phyloP scores from a whole-genome alignment of 2,797 vertebrate species.

The Alfaro cultratus region DNA sequence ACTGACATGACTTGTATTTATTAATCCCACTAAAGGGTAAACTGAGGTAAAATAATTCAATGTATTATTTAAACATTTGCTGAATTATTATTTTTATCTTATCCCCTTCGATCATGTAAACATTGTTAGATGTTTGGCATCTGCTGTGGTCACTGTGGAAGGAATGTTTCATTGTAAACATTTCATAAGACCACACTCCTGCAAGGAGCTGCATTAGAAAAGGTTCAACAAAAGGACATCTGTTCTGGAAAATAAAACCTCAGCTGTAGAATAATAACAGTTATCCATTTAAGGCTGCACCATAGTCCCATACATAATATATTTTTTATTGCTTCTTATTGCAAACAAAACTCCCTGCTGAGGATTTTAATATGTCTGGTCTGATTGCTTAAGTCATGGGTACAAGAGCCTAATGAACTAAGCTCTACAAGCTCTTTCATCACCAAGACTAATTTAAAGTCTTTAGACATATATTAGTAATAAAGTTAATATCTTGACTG shows the following conservation, averaged over 20 bases:
- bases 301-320: conserved; percentile 29
- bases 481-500: conserved; percentile 27
- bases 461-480: not conserved
- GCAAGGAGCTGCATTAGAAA: conserved; percentile 10
- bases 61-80: not conserved
- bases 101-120: conserved; percentile 29
- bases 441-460: conserved; percentile 4
- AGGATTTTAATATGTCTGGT: conserved; percentile 13
- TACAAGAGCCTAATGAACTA: conserved; percentile 8
- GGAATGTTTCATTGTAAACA: conserved; percentile 59
- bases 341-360: conserved; percentile 14
- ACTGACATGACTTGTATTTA: not conserved
- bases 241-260: conserved; percentile 37
- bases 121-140: conserved; percentile 22
- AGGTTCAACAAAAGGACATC: conserved; percentile 34
- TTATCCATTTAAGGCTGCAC: conserved; percentile 57
- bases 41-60: not conserved
- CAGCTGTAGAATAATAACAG: conserved; percentile 23
- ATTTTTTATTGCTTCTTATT: conserved; percentile 67
- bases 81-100: conserved; percentile 1
- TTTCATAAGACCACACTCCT: conserved; percentile 34
- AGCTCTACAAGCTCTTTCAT: conserved; percentile 15
- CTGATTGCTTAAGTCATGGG: conserved; percentile 10
- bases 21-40: not conserved
- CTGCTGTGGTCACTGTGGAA: conserved; percentile 28